Evolutionary conservation across 2,113 vertebrate species (phyloP).

Genomic region (Chaenocephalus aceratus): DNA sequence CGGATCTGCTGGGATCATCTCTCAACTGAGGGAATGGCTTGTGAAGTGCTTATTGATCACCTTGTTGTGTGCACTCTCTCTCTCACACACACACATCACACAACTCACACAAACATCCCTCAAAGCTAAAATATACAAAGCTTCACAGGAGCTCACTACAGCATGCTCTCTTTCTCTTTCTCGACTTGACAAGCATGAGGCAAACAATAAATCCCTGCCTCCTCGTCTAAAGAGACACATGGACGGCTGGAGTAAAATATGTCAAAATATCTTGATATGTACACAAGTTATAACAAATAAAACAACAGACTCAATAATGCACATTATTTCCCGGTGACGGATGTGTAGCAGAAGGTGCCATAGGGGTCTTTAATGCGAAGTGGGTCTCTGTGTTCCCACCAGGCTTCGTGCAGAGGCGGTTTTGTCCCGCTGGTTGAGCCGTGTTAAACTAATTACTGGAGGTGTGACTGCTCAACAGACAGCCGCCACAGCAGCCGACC

Average conservation of each 20-base stretch:
- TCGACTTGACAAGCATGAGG: slow-evolving; percentile 32
- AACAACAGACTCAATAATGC: slow-evolving; percentile 46
- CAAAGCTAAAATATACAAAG: slow-evolving; percentile 51
- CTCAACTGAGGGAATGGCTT: slow-evolving; percentile 60
- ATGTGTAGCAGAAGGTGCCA: slow-evolving; percentile 52
- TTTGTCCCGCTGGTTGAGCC: slow-evolving; percentile 64
- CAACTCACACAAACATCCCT: slow-evolving; percentile 67
- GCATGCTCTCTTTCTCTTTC: slow-evolving; percentile 13
- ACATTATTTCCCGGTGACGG: slow-evolving; percentile 73
- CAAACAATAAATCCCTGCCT: slow-evolving; percentile 55
- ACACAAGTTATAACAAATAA: slow-evolving; percentile 52
- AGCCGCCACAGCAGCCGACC: slow-evolving; percentile 77
- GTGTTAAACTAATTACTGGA: slow-evolving; percentile 83
- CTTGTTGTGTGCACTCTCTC: slow-evolving; percentile 70
- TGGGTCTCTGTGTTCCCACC: slow-evolving; percentile 63
- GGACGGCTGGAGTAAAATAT: slow-evolving; percentile 13
- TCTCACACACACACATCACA: slow-evolving; percentile 36
- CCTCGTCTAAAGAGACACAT: slow-evolving; percentile 27
- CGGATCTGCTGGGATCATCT: slow-evolving; percentile 73
- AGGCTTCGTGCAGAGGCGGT: slow-evolving; percentile 45
- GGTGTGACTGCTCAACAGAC: slow-evolving; percentile 81
- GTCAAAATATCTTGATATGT: slow-evolving; percentile 14
- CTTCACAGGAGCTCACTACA: slow-evolving; percentile 47
- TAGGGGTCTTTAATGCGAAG: slow-evolving; percentile 63
- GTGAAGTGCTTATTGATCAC: slow-evolving; percentile 83